Conservation (phyloP, 2,888 invertebrate genomes). For the Dicycla oo region DNA sequence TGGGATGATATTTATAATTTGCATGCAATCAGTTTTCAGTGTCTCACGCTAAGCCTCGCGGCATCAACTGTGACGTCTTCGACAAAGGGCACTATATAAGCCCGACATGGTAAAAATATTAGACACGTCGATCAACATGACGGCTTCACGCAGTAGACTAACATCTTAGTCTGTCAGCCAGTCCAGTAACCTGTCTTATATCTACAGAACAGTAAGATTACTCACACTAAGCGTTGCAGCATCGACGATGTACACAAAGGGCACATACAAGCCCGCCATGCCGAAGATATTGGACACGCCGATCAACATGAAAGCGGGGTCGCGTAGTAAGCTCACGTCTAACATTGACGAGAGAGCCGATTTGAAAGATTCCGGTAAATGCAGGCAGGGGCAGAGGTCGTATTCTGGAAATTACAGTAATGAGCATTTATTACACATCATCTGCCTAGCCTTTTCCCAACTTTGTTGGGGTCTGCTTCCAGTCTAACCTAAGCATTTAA, state of each 20-base stretch:
- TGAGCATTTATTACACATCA: background rate
- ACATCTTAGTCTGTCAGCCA: too few relatives aligned
- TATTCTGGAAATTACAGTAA: conserved; percentile 88
- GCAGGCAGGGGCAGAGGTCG: conserved; percentile 95
- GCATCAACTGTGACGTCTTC: too few relatives aligned
- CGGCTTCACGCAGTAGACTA: too few relatives aligned
- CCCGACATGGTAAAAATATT: too few relatives aligned
- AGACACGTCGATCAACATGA: too few relatives aligned
- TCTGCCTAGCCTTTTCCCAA: background rate
- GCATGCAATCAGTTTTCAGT: too few relatives aligned
- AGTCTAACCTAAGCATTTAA: background rate
- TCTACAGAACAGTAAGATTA: conserved; percentile 48
- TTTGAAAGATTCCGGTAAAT: conserved; percentile 95
- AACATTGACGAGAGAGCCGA: conserved; percentile 96
- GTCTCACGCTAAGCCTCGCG: too few relatives aligned
- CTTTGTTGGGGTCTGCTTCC: background rate
- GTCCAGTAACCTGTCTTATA: too few relatives aligned
- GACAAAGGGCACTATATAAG: too few relatives aligned
- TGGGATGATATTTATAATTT: too few relatives aligned
- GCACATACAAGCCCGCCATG: conserved; percentile 99
- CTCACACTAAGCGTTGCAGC: conserved; percentile 93
- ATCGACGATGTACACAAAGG: conserved; percentile 98
- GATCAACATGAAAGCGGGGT: conserved; percentile 97
- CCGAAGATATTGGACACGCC: conserved; percentile 98
- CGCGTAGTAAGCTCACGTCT: conserved; percentile 96